Conservation (phyloP, 2,797 vertebrate species). For the Odontamblyopus rebecca region DNA sequence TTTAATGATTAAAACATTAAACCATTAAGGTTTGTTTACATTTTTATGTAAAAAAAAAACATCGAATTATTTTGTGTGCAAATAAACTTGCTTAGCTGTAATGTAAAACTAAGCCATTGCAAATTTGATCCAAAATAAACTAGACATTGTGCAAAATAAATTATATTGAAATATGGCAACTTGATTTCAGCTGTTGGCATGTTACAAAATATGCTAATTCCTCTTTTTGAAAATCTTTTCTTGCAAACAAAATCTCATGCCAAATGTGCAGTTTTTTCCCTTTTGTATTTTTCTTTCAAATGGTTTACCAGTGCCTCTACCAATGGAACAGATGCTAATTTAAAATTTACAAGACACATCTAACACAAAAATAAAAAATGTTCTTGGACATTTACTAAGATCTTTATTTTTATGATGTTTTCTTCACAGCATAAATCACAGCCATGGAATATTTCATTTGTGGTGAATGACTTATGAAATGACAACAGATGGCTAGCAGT, state of each 20-base stretch:
- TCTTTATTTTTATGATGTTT: conserved; percentile 54
- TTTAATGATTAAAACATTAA: too few relatives aligned
- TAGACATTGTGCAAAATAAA: background rate
- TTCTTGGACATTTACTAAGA: conserved; percentile 46
- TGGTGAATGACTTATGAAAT: conserved; percentile 74
- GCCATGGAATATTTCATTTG: conserved; percentile 70
- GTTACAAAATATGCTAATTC: background rate
- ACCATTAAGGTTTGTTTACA: too few relatives aligned
- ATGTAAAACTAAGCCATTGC: too few relatives aligned
- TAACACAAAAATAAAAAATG: conserved; percentile 23
- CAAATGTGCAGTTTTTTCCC: background rate
- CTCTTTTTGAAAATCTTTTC: background rate
- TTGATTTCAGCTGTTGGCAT: background rate
- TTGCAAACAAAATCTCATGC: background rate
- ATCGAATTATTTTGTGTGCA: too few relatives aligned
- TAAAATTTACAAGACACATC: conserved; percentile 23
- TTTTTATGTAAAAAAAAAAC: too few relatives aligned
- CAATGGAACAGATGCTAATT: conserved; percentile 1
- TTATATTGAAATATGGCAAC: background rate
- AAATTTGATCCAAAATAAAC: too few relatives aligned
- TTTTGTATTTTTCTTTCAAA: background rate
- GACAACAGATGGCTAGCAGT: conserved; percentile 64
- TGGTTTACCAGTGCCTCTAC: background rate
- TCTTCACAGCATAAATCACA: conserved; percentile 71
- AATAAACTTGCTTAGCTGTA: too few relatives aligned